phyloP scores from a whole-genome alignment of 2,113 vertebrate genomes.

The Melospiza georgiana region DNA sequence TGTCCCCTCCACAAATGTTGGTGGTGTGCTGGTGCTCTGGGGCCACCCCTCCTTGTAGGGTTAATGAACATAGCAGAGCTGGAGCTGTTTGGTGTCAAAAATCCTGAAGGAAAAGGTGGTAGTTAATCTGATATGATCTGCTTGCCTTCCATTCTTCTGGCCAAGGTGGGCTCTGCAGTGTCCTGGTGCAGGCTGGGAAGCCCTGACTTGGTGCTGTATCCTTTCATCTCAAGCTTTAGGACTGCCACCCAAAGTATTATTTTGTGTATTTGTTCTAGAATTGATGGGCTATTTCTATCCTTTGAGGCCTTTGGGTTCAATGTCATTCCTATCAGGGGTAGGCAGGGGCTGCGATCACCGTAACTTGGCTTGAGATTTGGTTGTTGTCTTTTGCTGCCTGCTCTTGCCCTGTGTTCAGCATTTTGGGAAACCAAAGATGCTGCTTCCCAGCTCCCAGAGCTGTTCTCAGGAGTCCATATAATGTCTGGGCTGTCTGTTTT shows the following conservation, averaged over 20 bases:
- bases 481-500: background rate
- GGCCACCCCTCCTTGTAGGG: background rate
- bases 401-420: background rate
- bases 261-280: background rate
- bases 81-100: background rate
- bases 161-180: background rate
- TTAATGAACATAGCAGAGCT: background rate
- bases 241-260: background rate
- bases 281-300: background rate
- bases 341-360: fast-evolving
- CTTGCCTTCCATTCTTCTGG: background rate
- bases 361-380: background rate
- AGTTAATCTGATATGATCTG: background rate
- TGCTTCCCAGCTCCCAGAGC: background rate
- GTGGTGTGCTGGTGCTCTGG: background rate
- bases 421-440: background rate
- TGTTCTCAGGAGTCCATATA: background rate
- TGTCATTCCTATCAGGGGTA: background rate
- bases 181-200: background rate
- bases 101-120: background rate
- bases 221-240: background rate
- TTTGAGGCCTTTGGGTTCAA: background rate
- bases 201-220: background rate
- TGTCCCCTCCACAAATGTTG: background rate
- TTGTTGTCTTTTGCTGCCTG: background rate